Conservation (phyloP, 1,140 invertebrate genomes). For the Scaptomyza hsui region DNA sequence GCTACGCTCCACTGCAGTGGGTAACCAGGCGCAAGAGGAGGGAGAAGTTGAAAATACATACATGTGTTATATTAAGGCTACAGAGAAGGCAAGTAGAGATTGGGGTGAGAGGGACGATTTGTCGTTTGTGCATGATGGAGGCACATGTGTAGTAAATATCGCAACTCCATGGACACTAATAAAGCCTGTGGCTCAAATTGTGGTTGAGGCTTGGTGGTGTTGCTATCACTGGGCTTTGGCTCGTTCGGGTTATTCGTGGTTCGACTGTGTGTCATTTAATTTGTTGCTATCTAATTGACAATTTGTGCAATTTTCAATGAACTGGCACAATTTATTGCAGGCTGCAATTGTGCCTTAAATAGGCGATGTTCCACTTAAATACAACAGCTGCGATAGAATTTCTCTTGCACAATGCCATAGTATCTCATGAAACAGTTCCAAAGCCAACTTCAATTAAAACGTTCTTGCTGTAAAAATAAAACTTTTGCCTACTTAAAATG, state of each 20-base stretch:
- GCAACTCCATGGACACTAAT: slow-evolving; percentile 44
- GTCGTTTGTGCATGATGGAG: slow-evolving; percentile 18
- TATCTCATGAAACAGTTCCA: too few relatives aligned
- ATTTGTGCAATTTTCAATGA: slow-evolving; percentile 46
- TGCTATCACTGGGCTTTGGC: not conserved
- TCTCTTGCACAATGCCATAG: too few relatives aligned
- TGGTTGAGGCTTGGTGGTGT: not conserved
- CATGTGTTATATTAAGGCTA: slow-evolving; percentile 31
- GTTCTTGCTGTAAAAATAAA: too few relatives aligned
- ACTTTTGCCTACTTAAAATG: too few relatives aligned
- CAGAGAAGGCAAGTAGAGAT: not conserved
- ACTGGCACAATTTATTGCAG: slow-evolving; percentile 28
- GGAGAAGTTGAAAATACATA: not conserved
- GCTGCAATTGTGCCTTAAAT: slow-evolving; percentile 2
- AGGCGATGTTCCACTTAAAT: not conserved
- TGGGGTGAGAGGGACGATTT: slow-evolving; percentile 15
- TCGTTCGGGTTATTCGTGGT: not conserved
- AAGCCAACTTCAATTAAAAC: too few relatives aligned
- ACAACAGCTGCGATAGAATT: too few relatives aligned
- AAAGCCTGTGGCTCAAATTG: slow-evolving; percentile 8
- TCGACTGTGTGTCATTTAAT: slow-evolving; percentile 37
- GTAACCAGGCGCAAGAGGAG: not conserved
- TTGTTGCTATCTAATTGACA: slow-evolving; percentile 49
- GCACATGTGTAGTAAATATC: slow-evolving; percentile 49
- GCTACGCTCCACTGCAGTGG: slow-evolving; percentile 22